phyloP scores from a whole-genome alignment of 1,140 invertebrate genomes.

The Musca vetustissima region DNA sequence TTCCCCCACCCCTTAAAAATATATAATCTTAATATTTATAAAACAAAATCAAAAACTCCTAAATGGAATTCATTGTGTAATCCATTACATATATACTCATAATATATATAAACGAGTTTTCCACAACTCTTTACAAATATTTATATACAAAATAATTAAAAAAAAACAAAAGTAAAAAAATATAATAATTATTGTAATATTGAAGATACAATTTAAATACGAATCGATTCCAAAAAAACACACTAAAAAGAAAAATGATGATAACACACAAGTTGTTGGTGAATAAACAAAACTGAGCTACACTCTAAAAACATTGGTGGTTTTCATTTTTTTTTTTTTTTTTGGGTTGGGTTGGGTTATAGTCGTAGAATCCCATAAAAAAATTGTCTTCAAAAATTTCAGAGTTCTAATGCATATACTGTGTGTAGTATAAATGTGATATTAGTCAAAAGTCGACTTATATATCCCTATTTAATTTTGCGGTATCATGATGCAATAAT shows the following conservation, averaged over 20 bases:
- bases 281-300: constrained; percentile 55
- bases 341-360: too few species aligned
- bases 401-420: too few species aligned
- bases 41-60: not conserved
- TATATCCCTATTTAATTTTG: too few species aligned
- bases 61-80: constrained; percentile 28
- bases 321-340: too few species aligned
- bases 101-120: constrained; percentile 26
- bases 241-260: constrained; percentile 37
- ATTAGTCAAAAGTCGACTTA: too few species aligned
- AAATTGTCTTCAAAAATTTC: too few species aligned
- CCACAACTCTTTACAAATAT: not conserved
- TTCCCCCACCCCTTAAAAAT: too few species aligned
- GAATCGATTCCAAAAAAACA: constrained; percentile 9
- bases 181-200: constrained; percentile 5
- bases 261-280: constrained; percentile 50
- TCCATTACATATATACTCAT: too few species aligned
- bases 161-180: not conserved
- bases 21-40: too few species aligned
- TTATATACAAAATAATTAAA: constrained; percentile 2
- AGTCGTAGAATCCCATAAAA: too few species aligned
- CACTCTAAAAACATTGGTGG: constrained; percentile 31
- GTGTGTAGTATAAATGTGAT: too few species aligned
- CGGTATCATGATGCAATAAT: too few species aligned
- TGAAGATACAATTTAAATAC: constrained; percentile 8